phyloP scores from a whole-genome alignment of 2,113 vertebrate species.

The Dromaius novaehollandiae region DNA sequence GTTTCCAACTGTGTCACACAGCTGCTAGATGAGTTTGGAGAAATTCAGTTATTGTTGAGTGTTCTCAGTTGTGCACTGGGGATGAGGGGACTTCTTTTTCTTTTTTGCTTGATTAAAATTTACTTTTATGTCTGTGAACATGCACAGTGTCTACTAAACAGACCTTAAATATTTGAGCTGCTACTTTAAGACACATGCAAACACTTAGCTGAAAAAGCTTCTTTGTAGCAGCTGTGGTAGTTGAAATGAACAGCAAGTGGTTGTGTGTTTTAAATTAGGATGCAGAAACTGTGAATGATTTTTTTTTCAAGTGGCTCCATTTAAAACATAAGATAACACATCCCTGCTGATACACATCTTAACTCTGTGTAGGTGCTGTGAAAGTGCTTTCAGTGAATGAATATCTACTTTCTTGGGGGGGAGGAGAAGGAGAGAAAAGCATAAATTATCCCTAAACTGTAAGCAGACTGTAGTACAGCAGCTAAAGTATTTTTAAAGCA shows the following conservation, averaged over 20 bases:
- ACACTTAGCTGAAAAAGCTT: background rate
- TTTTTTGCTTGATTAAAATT: background rate
- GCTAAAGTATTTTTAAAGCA: background rate
- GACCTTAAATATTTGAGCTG: background rate
- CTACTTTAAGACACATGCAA: background rate
- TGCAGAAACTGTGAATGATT: background rate
- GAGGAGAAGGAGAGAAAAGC: background rate
- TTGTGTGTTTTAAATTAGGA: background rate
- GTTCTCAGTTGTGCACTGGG: fast-evolving
- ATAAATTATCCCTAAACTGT: background rate
- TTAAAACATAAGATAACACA: background rate
- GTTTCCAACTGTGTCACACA: background rate
- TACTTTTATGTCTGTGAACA: background rate
- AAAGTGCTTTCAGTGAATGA: background rate
- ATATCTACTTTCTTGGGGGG: background rate
- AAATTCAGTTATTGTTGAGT: background rate
- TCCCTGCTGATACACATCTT: background rate
- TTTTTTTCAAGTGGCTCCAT: background rate
- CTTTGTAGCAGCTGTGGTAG: background rate
- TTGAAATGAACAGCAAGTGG: background rate
- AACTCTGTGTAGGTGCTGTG: fast-evolving
- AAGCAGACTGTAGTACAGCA: background rate
- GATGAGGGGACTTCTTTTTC: background rate
- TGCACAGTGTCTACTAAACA: fast-evolving
- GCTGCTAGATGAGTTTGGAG: background rate